Conservation (phyloP, 2,113 vertebrate genomes). For the Centropus bengalensis region DNA sequence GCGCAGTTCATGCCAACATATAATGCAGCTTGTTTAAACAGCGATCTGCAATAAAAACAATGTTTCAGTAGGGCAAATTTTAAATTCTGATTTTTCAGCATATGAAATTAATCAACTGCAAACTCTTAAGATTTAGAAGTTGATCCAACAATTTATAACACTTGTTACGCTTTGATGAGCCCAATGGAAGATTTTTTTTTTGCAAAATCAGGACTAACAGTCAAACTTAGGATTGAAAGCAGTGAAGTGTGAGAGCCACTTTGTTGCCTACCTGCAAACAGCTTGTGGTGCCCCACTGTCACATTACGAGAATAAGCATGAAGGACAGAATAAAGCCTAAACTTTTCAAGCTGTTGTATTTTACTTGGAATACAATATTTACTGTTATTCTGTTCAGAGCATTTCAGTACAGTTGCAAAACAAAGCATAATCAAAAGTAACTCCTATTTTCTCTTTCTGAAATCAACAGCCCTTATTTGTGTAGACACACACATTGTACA, state of each 20-base stretch:
- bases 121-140: background rate
- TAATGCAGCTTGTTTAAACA: rapidly evolving
- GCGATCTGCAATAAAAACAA: background rate
- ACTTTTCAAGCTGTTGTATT: background rate
- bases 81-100: background rate
- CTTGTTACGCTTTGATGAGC: background rate
- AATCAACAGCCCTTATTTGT: background rate
- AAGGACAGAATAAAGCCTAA: background rate
- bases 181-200: background rate
- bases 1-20: background rate
- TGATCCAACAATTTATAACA: background rate
- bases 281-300: background rate
- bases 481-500: rapidly evolving
- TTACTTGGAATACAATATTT: background rate
- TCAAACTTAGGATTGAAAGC: background rate
- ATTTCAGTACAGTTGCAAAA: background rate
- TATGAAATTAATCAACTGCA: background rate
- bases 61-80: rapidly evolving
- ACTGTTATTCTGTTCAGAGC: background rate
- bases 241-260: background rate
- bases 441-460: background rate
- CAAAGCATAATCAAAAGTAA: background rate
- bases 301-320: rapidly evolving
- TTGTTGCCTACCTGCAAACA: background rate
- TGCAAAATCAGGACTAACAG: background rate